Conservation (phyloP, 2,888 invertebrate species). For the Adelognathus sp. region DNA sequence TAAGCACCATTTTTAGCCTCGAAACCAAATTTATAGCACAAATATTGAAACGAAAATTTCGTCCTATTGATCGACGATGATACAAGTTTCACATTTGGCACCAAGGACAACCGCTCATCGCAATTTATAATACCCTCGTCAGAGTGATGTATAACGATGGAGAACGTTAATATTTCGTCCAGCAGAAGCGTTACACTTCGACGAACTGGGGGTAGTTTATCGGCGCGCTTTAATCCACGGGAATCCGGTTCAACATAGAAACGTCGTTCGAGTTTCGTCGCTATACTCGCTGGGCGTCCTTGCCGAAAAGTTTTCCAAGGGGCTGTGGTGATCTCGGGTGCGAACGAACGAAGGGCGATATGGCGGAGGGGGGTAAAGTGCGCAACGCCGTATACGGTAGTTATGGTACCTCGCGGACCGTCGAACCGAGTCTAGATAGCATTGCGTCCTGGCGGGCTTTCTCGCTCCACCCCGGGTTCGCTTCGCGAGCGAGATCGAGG, state of each 20-base stretch:
- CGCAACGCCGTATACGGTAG: constrained; percentile 16
- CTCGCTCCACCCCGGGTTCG: constrained; percentile 25
- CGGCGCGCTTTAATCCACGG: neutral
- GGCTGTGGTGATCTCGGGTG: constrained; percentile 7
- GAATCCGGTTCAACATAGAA: neutral
- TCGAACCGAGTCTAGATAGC: constrained; percentile 56
- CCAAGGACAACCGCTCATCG: too few relatives aligned
- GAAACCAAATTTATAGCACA: too few relatives aligned
- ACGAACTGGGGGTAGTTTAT: constrained; percentile 12
- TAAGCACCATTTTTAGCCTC: too few relatives aligned
- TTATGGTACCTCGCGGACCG: constrained; percentile 35
- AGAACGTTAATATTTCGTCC: neutral
- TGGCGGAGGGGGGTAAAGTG: too few relatives aligned
- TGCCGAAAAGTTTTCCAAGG: constrained; percentile 4
- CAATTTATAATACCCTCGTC: too few relatives aligned
- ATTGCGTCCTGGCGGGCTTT: constrained; percentile 51
- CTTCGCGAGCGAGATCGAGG: constrained; percentile 61
- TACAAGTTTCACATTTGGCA: too few relatives aligned
- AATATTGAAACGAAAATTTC: too few relatives aligned
- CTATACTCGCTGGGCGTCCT: neutral
- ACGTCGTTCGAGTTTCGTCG: constrained; percentile 7
- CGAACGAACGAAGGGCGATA: constrained; percentile 10
- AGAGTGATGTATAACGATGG: too few relatives aligned
- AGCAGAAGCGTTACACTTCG: neutral
- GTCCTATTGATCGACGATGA: too few relatives aligned